Conservation (phyloP, 53 echinoderm and acorn worm species). For the Holothuria scabra region DNA sequence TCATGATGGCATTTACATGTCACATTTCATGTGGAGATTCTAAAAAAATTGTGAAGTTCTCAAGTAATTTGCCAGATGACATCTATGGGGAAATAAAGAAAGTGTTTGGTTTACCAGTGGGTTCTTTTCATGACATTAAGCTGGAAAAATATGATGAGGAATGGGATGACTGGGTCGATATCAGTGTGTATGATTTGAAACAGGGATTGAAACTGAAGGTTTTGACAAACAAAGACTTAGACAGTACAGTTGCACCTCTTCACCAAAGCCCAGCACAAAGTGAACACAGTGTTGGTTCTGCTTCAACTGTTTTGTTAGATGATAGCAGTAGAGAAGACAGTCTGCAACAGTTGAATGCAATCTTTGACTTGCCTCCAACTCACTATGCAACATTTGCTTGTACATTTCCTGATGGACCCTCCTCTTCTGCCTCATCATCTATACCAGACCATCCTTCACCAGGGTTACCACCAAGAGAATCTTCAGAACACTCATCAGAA, state of each 20-base stretch:
- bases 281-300: background rate
- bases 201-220: background rate
- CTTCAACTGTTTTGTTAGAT: constrained; percentile 1
- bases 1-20: constrained; percentile 9
- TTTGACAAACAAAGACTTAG: background rate
- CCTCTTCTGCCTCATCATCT: no score
- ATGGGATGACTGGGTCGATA: constrained; percentile 13
- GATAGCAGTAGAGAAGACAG: background rate
- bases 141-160: constrained; percentile 13
- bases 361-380: no score
- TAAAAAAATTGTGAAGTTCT: constrained; percentile 19
- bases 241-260: background rate
- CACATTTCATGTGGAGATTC: background rate
- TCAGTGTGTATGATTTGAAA: background rate
- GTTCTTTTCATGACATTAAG: background rate
- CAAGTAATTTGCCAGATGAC: background rate
- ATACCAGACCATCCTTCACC: no score
- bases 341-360: no score
- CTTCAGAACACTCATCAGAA: no score
- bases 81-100: background rate
- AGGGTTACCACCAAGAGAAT: no score
- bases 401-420: no score
- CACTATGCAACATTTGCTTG: no score
- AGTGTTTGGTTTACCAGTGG: background rate
- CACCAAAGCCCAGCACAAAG: background rate